Evolutionary conservation across 2,113 vertebrate species (phyloP).

Genomic region (Monarcha castaneiventris): DNA sequence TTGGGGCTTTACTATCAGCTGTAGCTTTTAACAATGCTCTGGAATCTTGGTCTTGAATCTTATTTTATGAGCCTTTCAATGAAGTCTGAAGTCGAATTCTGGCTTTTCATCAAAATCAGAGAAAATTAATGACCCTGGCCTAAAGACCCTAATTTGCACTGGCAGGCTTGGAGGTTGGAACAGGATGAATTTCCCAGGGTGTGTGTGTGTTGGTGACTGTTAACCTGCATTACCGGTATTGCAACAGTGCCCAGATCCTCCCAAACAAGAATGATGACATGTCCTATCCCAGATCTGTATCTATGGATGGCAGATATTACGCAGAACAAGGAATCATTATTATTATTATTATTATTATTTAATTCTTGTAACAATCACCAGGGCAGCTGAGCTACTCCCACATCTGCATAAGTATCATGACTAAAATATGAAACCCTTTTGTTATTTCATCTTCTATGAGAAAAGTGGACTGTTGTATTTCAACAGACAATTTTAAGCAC

Average conservation of each 20-base stretch:
- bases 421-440: conserved; percentile 14
- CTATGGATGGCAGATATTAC: neutral
- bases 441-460: neutral
- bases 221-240: conserved; percentile 17
- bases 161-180: neutral
- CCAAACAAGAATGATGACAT: neutral
- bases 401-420: neutral
- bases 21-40: neutral
- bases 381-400: conserved; percentile 5
- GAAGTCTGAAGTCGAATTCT: neutral
- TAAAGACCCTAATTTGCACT: neutral
- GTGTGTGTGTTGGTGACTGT: neutral
- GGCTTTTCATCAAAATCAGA: neutral
- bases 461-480: conserved; percentile 11
- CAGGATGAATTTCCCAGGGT: neutral
- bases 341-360: conserved; percentile 10
- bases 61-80: neutral
- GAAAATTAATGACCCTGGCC: neutral
- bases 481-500: neutral
- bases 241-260: neutral
- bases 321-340: neutral
- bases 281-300: neutral
- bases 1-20: neutral
- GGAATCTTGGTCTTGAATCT: neutral
- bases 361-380: neutral